Base-by-base conservation (phyloP, 2,888 invertebrate species). In the Philereme vetulata region DNA sequence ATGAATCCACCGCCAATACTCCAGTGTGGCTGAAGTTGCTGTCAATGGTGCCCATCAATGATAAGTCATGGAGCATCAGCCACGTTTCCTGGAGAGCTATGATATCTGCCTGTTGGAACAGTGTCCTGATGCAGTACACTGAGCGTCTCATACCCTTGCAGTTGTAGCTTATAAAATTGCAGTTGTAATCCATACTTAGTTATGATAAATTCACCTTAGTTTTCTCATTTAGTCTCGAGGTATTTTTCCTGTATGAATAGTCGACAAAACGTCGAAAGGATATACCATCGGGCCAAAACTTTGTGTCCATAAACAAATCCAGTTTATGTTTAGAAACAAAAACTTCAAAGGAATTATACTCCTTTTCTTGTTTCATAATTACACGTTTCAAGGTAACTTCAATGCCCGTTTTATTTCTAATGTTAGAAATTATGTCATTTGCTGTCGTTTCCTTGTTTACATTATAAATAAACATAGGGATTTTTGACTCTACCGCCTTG, bases 221-320 rank as follows among this genome's bases (percentile, higher is more conserved):
- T n/a, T n/a, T n/a, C 10, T 21, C 44, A 4, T 11, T 5, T 40
- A 10, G 38, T 10, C n/a, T 46, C 10, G 5, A 40, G 40, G 34
- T 40, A 40, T 49, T 11, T n/a, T 38, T n/a, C 4, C 10, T 35
- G 10, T 32, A 11, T 7, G 36, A 43, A 45, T 61, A 59, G 9
- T 67, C 33, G 9, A 68, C 48, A 65, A 68, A 70, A 4, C 62
- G 54, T 5, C 70, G 55, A 49, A 60, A 70, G 2, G 45, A 42
- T 4, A 72, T 52, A 3, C 68, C 70, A 5, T 64, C 46, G 1
- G 69, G 71, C 70, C 70, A 70, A n/a, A 70, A 62, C 32, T 61
- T 51, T 5, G 63, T 52, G 10, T 11, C 40, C 45, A 72, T 56
- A 56, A 68, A 71, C 4, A 56, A 10, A 3, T 45, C 32, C 8